These are phyloP conservation scores for Abrostola tripartita DNA, from an alignment of 2,888 invertebrate genomes.

Conservation along the genomic window DNA sequence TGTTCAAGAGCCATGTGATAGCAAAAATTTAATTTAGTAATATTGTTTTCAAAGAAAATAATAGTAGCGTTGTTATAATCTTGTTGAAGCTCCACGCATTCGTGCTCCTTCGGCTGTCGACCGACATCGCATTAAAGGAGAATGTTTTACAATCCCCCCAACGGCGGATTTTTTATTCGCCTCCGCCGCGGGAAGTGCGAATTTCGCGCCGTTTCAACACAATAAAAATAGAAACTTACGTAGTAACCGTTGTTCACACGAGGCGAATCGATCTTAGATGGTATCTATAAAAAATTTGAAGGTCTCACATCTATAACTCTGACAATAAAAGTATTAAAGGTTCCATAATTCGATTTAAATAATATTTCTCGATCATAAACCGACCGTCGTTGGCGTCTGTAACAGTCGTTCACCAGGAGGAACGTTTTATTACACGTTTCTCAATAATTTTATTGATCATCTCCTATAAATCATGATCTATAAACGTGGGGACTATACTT, in stretches of 20 bases:
- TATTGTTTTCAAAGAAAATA: constrained; percentile 57
- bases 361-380: constrained; percentile 71
- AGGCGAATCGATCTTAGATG: constrained; percentile 30
- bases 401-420: constrained; percentile 62
- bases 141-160: constrained; percentile 70
- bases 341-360: constrained; percentile 73
- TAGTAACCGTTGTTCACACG: constrained; percentile 58
- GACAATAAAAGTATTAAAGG: constrained; percentile 67
- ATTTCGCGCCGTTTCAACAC: constrained; percentile 67
- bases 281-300: constrained; percentile 54
- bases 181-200: constrained; percentile 72
- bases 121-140: constrained; percentile 60
- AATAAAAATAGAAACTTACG: constrained; percentile 65
- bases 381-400: constrained; percentile 63
- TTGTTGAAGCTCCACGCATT: constrained; percentile 64
- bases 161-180: constrained; percentile 65
- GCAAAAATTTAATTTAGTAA: constrained; percentile 46
- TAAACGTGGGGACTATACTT: constrained; percentile 68
- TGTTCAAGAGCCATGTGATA: neutral
- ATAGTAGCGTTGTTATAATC: constrained; percentile 60
- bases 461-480: constrained; percentile 75
- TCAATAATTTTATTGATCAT: constrained; percentile 78
- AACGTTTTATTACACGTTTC: constrained; percentile 71
- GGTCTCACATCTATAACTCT: constrained; percentile 57
- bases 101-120: constrained; percentile 57